Percentiles rank a stretch among this genome's conserved stretches.
These are phyloP conservation scores for Rallus crepitans DNA, from an alignment of 2,797 vertebrate species.

Conservation along the genomic window DNA sequence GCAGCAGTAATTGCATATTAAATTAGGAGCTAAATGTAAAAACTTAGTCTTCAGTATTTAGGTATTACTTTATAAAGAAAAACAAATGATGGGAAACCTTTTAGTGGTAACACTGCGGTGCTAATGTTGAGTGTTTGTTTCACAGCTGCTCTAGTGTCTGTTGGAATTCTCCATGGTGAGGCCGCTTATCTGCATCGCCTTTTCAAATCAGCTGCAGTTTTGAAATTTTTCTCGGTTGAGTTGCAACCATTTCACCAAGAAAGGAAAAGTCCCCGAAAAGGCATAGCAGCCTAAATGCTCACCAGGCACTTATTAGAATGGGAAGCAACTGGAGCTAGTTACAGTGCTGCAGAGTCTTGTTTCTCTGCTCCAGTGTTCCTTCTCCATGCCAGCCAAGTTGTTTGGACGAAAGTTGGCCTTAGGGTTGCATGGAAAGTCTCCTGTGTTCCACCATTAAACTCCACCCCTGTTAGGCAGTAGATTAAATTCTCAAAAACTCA, in stretches of 20 bases:
- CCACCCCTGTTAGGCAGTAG: not conserved
- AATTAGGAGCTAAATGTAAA: conserved; percentile 90
- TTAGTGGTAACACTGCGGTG: conserved; percentile 52
- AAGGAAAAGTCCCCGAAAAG: conserved; percentile 49
- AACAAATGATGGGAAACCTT: conserved; percentile 71
- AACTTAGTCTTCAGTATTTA: conserved; percentile 79
- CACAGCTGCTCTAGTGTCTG: conserved; percentile 72
- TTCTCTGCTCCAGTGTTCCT: conserved; percentile 18
- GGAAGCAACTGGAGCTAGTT: conserved; percentile 19
- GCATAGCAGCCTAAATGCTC: conserved; percentile 43
- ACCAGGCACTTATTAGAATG: conserved; percentile 6
- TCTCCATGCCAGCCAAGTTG: not conserved
- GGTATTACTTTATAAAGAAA: conserved; percentile 69
- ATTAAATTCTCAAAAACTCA: not conserved
- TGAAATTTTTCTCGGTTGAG: conserved; percentile 64
- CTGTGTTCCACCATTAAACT: not conserved
- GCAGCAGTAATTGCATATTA: conserved; percentile 88
- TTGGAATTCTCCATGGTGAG: conserved; percentile 68
- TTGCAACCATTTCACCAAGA: conserved; percentile 66
- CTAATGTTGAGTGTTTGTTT: conserved; percentile 77
- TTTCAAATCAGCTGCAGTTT: conserved; percentile 62
- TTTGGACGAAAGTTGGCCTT: not conserved
- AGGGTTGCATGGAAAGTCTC: not conserved
- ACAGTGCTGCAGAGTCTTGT: not conserved
- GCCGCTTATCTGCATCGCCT: conserved; percentile 52